phyloP scores from a whole-genome alignment of 2,113 vertebrate genomes.

The Pelecanus crispus region DNA sequence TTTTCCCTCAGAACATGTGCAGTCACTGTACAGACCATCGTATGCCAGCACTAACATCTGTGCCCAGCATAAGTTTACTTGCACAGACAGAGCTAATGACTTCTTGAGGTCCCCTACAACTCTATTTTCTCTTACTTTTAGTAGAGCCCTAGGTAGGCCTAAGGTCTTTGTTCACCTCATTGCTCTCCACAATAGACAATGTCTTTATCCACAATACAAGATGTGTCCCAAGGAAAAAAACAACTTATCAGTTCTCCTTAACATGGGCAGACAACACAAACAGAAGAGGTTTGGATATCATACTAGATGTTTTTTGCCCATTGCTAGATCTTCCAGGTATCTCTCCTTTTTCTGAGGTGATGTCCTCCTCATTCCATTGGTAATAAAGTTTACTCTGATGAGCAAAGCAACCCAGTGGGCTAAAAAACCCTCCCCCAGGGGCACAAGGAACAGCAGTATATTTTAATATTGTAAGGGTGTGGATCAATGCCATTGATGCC shows the following conservation, averaged over 20 bases:
- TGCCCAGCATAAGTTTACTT: background rate
- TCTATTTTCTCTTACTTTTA: background rate
- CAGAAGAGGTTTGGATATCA: background rate
- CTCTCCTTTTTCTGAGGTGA: background rate
- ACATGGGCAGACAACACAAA: background rate
- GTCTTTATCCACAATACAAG: background rate
- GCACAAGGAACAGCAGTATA: background rate
- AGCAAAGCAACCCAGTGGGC: background rate
- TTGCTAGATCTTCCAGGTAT: background rate
- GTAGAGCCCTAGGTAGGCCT: background rate
- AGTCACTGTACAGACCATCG: background rate
- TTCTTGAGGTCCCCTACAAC: background rate
- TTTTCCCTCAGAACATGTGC: background rate
- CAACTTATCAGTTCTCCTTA: background rate
- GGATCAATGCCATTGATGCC: background rate
- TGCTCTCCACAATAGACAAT: background rate
- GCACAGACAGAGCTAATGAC: background rate
- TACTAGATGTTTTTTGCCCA: background rate
- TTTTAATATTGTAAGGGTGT: background rate
- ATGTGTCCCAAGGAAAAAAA: background rate
- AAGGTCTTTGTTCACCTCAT: background rate
- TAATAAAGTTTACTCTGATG: background rate
- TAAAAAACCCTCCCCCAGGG: rapidly evolving
- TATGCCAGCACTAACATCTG: rapidly evolving
- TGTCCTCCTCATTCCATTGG: background rate